phyloP scores from a whole-genome alignment of 2,888 invertebrate genomes.

The Stenichneumon culpator region DNA sequence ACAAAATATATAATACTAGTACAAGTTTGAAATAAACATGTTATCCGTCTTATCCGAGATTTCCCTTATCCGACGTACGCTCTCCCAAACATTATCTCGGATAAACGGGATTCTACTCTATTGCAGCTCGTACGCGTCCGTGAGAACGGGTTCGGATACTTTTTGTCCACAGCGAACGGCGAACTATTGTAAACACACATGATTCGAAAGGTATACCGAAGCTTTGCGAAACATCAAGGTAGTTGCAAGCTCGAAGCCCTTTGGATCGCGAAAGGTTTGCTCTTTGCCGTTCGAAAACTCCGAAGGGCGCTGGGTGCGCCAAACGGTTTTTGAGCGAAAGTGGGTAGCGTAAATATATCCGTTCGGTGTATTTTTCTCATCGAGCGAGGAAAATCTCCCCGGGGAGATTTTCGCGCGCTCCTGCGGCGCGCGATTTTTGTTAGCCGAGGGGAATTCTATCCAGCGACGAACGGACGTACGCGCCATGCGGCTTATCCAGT shows the following conservation, averaged over 20 bases:
- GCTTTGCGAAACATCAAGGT: neutral
- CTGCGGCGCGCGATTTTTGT: slow-evolving; percentile 19
- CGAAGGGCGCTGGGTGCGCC: slow-evolving; percentile 1
- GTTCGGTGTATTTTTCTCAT: slow-evolving; percentile 32
- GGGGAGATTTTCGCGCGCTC: slow-evolving; percentile 28
- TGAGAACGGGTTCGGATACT: neutral
- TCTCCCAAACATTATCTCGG: too few relatives aligned
- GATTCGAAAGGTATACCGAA: neutral
- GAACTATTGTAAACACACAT: neutral
- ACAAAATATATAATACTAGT: too few relatives aligned
- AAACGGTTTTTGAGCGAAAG: slow-evolving; percentile 53
- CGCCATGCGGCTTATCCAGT: slow-evolving; percentile 33
- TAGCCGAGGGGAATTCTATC: slow-evolving; percentile 9
- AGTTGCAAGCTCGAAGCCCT: neutral
- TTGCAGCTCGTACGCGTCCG: neutral
- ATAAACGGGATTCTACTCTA: too few relatives aligned
- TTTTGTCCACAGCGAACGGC: neutral
- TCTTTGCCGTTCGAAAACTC: slow-evolving; percentile 56
- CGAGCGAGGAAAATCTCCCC: slow-evolving; percentile 41
- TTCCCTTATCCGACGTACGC: too few relatives aligned
- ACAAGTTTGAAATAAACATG: too few relatives aligned
- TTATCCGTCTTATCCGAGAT: too few relatives aligned
- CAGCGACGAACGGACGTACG: slow-evolving; percentile 14
- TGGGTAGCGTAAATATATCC: slow-evolving; percentile 51
- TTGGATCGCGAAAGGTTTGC: slow-evolving; percentile 25